Conservation (phyloP, 1,140 invertebrate species). For the Danaus plexippus region DNA sequence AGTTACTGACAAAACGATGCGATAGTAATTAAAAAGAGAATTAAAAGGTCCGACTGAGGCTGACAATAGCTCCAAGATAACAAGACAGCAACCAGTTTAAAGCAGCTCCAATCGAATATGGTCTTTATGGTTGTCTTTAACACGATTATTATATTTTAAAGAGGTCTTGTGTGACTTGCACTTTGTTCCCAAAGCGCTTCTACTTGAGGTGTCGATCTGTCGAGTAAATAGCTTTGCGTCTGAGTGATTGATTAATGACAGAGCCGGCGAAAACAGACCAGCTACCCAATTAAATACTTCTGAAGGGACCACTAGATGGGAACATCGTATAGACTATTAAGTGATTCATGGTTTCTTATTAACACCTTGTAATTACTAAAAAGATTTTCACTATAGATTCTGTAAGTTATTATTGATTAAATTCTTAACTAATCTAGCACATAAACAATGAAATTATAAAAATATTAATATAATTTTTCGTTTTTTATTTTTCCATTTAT, state of each 20-base stretch:
- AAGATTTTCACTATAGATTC: no score
- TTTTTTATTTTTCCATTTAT: background rate
- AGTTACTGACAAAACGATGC: slow-evolving; percentile 38
- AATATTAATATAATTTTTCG: no score
- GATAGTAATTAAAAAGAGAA: slow-evolving; percentile 58
- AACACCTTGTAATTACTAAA: no score
- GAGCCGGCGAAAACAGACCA: slow-evolving; percentile 59
- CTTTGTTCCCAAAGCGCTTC: slow-evolving; percentile 41
- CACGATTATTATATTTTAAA: slow-evolving; percentile 73
- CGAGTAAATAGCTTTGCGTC: slow-evolving; percentile 61
- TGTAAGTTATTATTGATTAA: background rate
- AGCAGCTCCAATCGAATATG: slow-evolving; percentile 68
- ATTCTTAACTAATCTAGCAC: background rate
- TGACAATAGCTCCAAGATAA: slow-evolving; percentile 62
- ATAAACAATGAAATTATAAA: no score
- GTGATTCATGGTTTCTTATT: slow-evolving; percentile 26
- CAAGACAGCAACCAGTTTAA: slow-evolving; percentile 67
- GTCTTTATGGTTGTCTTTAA: slow-evolving; percentile 72
- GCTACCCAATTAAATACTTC: slow-evolving; percentile 66
- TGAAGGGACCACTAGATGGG: slow-evolving; percentile 27
- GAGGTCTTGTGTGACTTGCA: slow-evolving; percentile 70
- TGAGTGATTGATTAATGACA: slow-evolving; percentile 71
- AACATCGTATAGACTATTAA: slow-evolving; percentile 32
- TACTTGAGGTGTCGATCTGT: slow-evolving; percentile 63
- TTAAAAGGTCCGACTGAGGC: slow-evolving; percentile 53